Percentiles rank a stretch among this genome's conserved stretches.
Conservation (phyloP, 2,797 vertebrate genomes). For the Muscicapa comitata region DNA sequence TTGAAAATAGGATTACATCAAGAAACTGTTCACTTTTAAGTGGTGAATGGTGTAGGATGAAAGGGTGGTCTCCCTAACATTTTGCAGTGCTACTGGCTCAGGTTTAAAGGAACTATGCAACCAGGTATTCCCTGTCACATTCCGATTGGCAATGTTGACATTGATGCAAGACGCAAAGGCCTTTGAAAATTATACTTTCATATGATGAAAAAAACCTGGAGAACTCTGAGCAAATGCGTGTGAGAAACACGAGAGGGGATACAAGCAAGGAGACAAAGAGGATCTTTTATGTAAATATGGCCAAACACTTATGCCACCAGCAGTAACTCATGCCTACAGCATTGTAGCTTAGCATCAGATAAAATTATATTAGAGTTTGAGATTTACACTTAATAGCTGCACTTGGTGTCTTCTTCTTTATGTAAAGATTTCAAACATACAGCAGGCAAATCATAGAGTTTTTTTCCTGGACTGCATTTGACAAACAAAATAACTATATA, state of each 20-base stretch:
- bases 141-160: constrained; percentile 74
- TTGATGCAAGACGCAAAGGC: constrained; percentile 64
- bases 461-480: background rate
- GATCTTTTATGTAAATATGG: constrained; percentile 24
- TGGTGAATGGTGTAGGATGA: constrained; percentile 69
- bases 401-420: background rate
- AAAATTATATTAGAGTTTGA: constrained; percentile 22
- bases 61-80: constrained; percentile 65
- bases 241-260: constrained; percentile 38
- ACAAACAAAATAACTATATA: background rate
- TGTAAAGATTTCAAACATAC: background rate
- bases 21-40: constrained; percentile 75
- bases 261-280: constrained; percentile 69
- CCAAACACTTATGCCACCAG: constrained; percentile 42
- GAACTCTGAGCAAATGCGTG: constrained; percentile 58
- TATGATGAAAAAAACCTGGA: constrained; percentile 64
- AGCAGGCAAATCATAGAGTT: background rate
- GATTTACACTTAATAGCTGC: background rate
- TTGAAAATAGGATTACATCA: constrained; percentile 81
- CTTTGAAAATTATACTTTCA: constrained; percentile 80
- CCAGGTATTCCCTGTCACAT: constrained; percentile 74
- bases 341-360: constrained; percentile 45
- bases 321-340: constrained; percentile 39
- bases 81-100: constrained; percentile 72
- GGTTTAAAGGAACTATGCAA: constrained; percentile 78